Evolutionary conservation across 35 echinoderm and acorn worm genomes (phyloP), one percentile per base, ranked within the genome.

Genomic region (Heliocidaris tuberculata): DNA sequence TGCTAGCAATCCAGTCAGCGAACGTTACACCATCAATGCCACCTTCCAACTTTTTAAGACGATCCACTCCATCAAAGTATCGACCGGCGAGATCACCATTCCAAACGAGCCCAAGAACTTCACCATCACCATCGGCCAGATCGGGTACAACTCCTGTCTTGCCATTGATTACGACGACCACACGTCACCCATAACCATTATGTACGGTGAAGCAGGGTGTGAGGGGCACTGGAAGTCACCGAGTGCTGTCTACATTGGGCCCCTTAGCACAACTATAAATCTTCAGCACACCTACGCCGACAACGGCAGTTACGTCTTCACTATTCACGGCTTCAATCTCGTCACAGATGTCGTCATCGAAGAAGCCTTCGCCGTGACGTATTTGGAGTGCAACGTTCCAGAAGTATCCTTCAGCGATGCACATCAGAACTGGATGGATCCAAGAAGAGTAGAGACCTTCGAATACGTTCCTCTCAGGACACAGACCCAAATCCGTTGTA

Each of bases 91-190:
- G 9, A 50, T 35, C 19, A 93, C 85, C 7, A 86, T 50, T 15
- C 60, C 94, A 13, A 95, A 95, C 35, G 56, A 90, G 71, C 54
- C 85, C 13, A 97, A 97, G 92, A 31, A 86, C 31, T 95, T 97
- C 32, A 86, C 86, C 31, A 47, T 97, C 91, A 47, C 71, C 10
- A 88, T 97, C 16, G 50, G 19, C 9, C 65, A 93, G 31, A 7
- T 94, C 24, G 96, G 96, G 7, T 95, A 90, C 4, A 70, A 94
- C 50, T 95, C 94, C 16, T 97, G 96, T 31, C 85, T 97, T 8
- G 52, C 50, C 13, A 48, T 97, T 11, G 94, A 95, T 48, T 96
- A 96, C 85, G 91, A 35, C 48, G 94, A 95, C 35, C 30, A 50
- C 86, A 10, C 42, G 32, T 19, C 93, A 13, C 32, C 42, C 27